Percentiles rank a stretch among this genome's conserved stretches.
These are phyloP conservation scores for Hesperia comma DNA, from an alignment of 2,888 invertebrate species.

Conservation along the genomic window DNA sequence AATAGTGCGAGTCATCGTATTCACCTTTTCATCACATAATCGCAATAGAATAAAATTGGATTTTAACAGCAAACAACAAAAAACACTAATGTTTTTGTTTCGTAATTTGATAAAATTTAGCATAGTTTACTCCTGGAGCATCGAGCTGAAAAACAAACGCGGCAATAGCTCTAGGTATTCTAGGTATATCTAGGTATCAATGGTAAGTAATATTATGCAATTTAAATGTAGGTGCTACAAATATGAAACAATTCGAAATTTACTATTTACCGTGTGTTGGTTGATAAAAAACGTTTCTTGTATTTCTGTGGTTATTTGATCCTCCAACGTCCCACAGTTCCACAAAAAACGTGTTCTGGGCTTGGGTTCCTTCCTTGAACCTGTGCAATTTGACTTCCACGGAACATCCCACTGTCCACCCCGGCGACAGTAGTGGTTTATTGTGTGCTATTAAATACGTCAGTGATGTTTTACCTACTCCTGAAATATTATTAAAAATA, in stretches of 20 bases:
- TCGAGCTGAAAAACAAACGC: no score
- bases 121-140: no score
- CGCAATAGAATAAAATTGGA: no score
- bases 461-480: conserved; percentile 98
- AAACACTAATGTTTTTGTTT: no score
- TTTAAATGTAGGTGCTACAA: no score
- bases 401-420: conserved; percentile 98
- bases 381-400: conserved; percentile 98
- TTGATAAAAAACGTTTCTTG: conserved; percentile 97
- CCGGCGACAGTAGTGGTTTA: conserved; percentile 92
- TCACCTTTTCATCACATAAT: no score
- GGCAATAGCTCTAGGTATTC: no score
- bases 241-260: neutral
- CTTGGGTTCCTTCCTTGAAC: conserved; percentile 96
- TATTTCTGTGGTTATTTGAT: conserved; percentile 95
- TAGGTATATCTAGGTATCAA: no score
- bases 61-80: no score
- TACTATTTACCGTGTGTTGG: conserved; percentile 90
- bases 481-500: conserved; percentile 71
- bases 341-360: conserved; percentile 95
- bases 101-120: no score
- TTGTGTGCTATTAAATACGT: conserved; percentile 95
- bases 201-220: no score
- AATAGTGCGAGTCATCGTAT: no score
- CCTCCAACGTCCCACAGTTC: conserved; percentile 99